Percentiles rank a stretch among this genome's conserved stretches.
Conservation (phyloP, 2,797 vertebrate genomes). For the Acanthurus lineatus region DNA sequence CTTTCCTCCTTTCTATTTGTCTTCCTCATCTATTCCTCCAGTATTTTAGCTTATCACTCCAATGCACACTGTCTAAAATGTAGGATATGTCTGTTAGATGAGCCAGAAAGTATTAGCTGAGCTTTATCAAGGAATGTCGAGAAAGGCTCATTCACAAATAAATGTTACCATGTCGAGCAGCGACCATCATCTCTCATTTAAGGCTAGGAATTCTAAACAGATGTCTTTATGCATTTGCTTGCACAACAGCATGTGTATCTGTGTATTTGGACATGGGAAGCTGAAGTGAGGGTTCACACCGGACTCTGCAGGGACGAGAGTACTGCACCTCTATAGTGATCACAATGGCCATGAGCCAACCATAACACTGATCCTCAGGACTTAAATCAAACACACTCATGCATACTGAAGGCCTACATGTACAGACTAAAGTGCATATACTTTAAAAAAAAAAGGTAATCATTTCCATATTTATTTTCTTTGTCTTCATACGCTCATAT, state of each 20-base stretch:
- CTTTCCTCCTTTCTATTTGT: constrained; percentile 39
- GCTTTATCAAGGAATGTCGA: constrained; percentile 15
- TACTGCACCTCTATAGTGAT: constrained; percentile 69
- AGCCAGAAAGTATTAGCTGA: constrained; percentile 10
- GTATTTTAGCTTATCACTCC: constrained; percentile 17
- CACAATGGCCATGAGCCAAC: constrained; percentile 69
- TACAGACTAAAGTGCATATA: constrained; percentile 24
- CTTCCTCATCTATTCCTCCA: constrained; percentile 11
- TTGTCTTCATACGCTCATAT: constrained; percentile 43
- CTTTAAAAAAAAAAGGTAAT: constrained; percentile 61
- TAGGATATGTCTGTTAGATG: neutral
- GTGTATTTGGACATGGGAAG: constrained; percentile 64
- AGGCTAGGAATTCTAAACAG: constrained; percentile 62
- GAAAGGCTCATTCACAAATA: constrained; percentile 49
- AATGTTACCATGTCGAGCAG: constrained; percentile 36
- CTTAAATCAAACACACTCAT: constrained; percentile 40
- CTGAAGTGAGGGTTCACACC: constrained; percentile 53
- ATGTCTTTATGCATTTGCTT: constrained; percentile 50
- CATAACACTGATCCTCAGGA: constrained; percentile 68
- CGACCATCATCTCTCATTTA: constrained; percentile 44
- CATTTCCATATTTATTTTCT: constrained; percentile 74
- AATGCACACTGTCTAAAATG: constrained; percentile 21
- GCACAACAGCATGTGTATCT: constrained; percentile 43
- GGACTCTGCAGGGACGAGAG: constrained; percentile 59
- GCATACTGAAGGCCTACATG: constrained; percentile 8